These are phyloP conservation scores for Propithecus perrieri DNA, from an alignment of 2,797 vertebrate genomes.

Conservation along the genomic window DNA sequence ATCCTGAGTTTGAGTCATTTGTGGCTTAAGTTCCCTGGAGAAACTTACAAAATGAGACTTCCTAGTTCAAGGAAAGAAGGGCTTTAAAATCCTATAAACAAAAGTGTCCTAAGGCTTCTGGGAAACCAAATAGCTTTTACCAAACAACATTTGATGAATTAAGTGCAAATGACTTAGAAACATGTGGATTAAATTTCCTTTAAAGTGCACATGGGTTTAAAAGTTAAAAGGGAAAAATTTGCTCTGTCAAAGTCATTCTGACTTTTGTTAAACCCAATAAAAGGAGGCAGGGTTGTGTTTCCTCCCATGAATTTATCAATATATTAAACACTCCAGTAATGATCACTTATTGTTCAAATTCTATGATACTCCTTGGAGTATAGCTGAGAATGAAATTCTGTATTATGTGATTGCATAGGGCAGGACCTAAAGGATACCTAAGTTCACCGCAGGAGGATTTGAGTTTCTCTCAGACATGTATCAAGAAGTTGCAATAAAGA, in stretches of 20 bases:
- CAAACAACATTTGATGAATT: constrained; percentile 73
- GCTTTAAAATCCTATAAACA: constrained; percentile 67
- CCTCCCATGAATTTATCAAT: not conserved
- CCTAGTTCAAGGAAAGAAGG: constrained; percentile 46
- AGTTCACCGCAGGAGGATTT: not conserved
- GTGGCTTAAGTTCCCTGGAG: not conserved
- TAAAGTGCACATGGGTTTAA: constrained; percentile 65
- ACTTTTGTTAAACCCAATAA: constrained; percentile 53
- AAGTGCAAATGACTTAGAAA: constrained; percentile 73
- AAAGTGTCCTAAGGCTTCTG: constrained; percentile 56
- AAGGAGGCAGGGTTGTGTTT: constrained; percentile 57
- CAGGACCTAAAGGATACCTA: not conserved
- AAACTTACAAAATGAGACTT: constrained; percentile 36
- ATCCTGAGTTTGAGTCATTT: not conserved
- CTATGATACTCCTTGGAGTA: not conserved
- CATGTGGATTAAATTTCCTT: constrained; percentile 76
- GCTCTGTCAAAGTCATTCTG: constrained; percentile 69
- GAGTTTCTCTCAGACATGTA: not conserved
- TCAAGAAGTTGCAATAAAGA: not conserved
- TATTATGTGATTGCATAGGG: not conserved
- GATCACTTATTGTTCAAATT: constrained; percentile 51
- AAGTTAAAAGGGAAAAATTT: constrained; percentile 70
- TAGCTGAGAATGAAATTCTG: constrained; percentile 34
- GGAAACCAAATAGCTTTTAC: constrained; percentile 72
- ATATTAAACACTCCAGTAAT: constrained; percentile 37